Conservation (phyloP, 2,888 invertebrate species). For the Monopis laevigella region DNA sequence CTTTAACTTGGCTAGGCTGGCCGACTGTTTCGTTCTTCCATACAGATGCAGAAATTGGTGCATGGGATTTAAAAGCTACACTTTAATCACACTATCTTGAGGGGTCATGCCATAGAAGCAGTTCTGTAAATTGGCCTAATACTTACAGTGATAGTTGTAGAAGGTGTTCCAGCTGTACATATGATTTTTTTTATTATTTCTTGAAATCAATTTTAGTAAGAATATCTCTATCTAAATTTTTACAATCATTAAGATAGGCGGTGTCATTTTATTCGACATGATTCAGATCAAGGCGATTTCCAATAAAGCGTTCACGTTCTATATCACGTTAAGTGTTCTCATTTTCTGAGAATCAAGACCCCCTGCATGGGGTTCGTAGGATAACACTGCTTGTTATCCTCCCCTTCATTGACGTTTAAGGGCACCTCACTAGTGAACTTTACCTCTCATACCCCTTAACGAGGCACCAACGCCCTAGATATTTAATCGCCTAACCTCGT, state of each 20-base stretch:
- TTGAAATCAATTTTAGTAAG: not conserved
- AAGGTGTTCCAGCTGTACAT: too few species aligned
- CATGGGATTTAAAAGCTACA: too few species aligned
- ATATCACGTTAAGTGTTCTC: constrained; percentile 10
- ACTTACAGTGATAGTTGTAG: too few species aligned
- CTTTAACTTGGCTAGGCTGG: too few species aligned
- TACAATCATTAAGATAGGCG: not conserved
- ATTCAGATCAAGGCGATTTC: not conserved
- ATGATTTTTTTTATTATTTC: not conserved
- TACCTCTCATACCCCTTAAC: constrained; percentile 12
- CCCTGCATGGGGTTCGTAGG: constrained; percentile 2
- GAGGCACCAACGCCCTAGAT: constrained; percentile 11
- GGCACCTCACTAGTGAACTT: constrained; percentile 11
- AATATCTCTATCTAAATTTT: not conserved
- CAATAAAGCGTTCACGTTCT: too few species aligned
- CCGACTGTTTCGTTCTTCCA: too few species aligned
- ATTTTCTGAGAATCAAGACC: constrained; percentile 6
- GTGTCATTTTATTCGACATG: not conserved
- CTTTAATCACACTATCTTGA: too few species aligned
- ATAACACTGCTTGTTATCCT: constrained; percentile 16
- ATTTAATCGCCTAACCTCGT: constrained; percentile 16
- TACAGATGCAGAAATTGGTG: too few species aligned
- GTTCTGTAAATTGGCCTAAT: too few species aligned
- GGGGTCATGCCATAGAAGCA: too few species aligned
- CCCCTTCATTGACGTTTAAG: constrained; percentile 15